phyloP scores from a whole-genome alignment of 37 sponge, comb jelly and placozoan species.

The Halisarca cf. caerulea region DNA sequence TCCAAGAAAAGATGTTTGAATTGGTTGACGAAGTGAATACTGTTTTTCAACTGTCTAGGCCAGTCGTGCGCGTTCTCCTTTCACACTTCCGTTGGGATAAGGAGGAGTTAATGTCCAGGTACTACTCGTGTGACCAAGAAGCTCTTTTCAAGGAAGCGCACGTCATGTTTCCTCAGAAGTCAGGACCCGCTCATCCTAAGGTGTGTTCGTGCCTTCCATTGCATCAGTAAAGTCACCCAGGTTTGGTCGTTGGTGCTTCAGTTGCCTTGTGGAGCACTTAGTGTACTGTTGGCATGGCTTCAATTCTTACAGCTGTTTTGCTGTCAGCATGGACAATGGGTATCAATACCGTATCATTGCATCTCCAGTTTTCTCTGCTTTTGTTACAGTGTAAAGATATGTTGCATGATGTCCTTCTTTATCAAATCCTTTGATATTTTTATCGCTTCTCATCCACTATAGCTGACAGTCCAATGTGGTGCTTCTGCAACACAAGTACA shows the following conservation, averaged over 20 bases:
- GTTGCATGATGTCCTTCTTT: neutral
- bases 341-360: no score
- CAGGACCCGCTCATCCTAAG: neutral
- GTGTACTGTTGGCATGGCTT: no score
- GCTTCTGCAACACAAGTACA: conserved; percentile 70
- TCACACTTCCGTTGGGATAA: conserved; percentile 93
- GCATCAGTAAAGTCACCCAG: no score
- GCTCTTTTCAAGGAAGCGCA: conserved; percentile 82
- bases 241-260: no score
- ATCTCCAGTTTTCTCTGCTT: no score
- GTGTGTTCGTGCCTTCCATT: neutral
- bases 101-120: conserved; percentile 86
- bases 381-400: no score
- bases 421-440: neutral
- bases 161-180: conserved; percentile 52
- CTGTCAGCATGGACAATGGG: no score
- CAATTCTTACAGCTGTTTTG: no score
- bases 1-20: conserved; percentile 83
- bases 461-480: conserved; percentile 66
- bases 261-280: no score
- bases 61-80: conserved; percentile 70
- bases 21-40: conserved; percentile 78
- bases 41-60: conserved; percentile 86
- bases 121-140: conserved; percentile 79
- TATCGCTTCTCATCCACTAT: neutral